A percentile compares a stretch with the other conserved stretches of the same genome.
Conservation (phyloP, 1,140 invertebrate genomes). For the Wasmannia auropunctata region DNA sequence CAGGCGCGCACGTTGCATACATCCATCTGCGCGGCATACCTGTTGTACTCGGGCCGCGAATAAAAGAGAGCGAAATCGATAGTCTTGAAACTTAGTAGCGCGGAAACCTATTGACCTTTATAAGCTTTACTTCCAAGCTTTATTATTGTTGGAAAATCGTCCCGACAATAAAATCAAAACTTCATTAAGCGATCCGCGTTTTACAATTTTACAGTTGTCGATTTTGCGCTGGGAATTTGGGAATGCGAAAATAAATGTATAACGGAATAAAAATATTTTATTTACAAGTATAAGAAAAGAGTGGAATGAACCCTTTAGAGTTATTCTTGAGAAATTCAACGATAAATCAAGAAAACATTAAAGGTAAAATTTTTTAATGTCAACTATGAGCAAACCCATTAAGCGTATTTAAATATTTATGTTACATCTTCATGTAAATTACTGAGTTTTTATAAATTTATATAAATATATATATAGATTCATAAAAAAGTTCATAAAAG, state of each 20-base stretch:
- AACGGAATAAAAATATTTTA: background rate
- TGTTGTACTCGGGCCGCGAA: conserved; percentile 31
- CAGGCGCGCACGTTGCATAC: background rate
- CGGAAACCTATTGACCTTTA: background rate
- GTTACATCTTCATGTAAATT: background rate
- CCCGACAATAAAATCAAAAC: background rate
- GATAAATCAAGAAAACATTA: background rate
- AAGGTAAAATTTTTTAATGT: background rate
- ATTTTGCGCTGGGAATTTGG: background rate
- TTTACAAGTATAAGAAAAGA: background rate
- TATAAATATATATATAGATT: background rate
- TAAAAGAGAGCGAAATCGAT: background rate
- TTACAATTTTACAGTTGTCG: background rate
- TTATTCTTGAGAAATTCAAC: background rate
- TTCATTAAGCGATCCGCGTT: too few relatives aligned
- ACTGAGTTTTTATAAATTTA: background rate
- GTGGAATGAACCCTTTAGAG: background rate
- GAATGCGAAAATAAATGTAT: background rate
- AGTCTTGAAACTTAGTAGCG: conserved; percentile 8
- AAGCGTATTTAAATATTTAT: conserved; percentile 10
- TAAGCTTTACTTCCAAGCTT: conserved; percentile 3
- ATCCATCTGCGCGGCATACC: background rate
- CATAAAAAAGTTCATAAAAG: conserved; percentile 2
- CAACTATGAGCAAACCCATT: background rate
- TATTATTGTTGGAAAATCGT: background rate